Base-by-base conservation (phyloP, 1,140 invertebrate species). In the Drosophila equinoxialis region DNA sequence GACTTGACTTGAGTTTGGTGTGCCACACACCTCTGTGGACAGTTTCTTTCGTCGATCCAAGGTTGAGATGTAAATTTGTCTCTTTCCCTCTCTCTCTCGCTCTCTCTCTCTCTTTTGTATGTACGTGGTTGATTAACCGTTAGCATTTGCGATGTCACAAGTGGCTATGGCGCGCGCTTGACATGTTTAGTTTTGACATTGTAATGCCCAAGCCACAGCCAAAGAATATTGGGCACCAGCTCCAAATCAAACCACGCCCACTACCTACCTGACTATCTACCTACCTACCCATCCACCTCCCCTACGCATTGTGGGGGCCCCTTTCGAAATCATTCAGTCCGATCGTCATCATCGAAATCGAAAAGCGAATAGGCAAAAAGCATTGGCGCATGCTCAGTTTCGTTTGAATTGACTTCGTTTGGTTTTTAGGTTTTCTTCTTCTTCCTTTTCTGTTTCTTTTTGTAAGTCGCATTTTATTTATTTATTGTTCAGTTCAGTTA, bases 161-260 rank as follows among this genome's bases (percentile, higher is more conserved):
- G 68, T 57, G 42, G 17, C 1, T 37, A 37, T 37, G 58, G 58
- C 35, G 64, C 35, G 64, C 51, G 81, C 77, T 78, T 78, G 71
- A 74, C 81, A 85, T 81, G 70, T 81, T 82, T 74, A 64, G 42
- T 79, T 79, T 82, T 82, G 84, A 77, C 79, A 87, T 83, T 79
- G 79, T 68, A 68, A 72, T 69, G 69, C 79, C 65, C 45, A 81
- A 78, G 62, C 68, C 17, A 11, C 10, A 59, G 57, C 82, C 71
- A 70, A 71, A 86, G 67, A 86, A 86, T 87, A 61, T 81, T 79
- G 79, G 71, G 65, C 68, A 64, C 48, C 57, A 33, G 23, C 30
- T 23, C 35, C 48, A 61, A 20, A 30, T 23, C 45, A 42, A 45
- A 41, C 33, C 66, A 37, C 58, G 51, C 42, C 30, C 41, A 17